Base-by-base conservation (phyloP, 1,140 invertebrate genomes). In the Heliconius congener region DNA sequence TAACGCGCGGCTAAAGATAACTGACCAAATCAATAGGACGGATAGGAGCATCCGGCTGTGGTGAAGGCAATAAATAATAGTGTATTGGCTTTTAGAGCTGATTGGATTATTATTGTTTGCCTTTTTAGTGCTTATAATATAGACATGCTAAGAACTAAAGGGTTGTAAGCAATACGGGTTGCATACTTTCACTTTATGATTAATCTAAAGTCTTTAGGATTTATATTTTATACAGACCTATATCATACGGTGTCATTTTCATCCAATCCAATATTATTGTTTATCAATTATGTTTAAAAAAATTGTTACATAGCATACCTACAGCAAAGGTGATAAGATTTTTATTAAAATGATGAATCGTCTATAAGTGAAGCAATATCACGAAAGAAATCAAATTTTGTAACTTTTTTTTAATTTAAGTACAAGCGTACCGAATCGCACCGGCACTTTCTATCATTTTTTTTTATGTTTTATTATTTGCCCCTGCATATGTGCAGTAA, bases 51-150 rank as follows among this genome's bases (percentile, higher is more conserved):
- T 92, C 90, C 91, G 90, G 86, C 83, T 66, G 27, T 30, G 79
- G 83, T 84, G 85, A 86, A 87, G 77, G 88, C 86, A 91, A 92
- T 90, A 91, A 90, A 91, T 90, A 91, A 90, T 91, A 87, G 90
- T 87, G 87, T 74, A 71, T 79, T 79, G 60, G 60, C 60, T 66
- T 66, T 66, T n/a, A 66, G 5, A 66, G 60, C 50, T 39, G 57
- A 74, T 52, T 27, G 57, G 74, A 66, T 66, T 66, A 66, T 27
- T 30, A 66, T 66, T 66, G 60, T 66, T 66, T 30, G 60, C 60
- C 23, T 66, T 66, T 30, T 66, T 66, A 66, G 60, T 66, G 8
- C 30, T 66, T 27, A 6, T 66, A 66, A 66, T 30, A 66, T 1
- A 66, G 0, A 30, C 27, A 30, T 66, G 27, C 23, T 30, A 66